Base-by-base conservation (phyloP, 1,140 invertebrate genomes). In the Polypedilum pembai region DNA sequence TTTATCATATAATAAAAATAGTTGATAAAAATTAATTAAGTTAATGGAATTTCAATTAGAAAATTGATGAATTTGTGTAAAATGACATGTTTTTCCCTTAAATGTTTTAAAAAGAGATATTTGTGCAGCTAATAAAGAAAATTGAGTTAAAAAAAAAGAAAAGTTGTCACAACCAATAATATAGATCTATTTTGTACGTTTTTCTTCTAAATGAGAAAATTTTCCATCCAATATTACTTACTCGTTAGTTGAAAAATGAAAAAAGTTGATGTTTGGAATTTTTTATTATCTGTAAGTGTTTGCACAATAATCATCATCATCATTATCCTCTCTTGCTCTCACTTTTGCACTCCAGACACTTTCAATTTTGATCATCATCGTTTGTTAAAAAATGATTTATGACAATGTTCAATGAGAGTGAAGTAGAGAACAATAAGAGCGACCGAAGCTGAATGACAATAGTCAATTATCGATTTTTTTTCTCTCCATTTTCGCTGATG, bases 401-500 rank as follows among this genome's bases (percentile, higher is more conserved):
- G 45, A 56, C 12, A 56, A 56, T 56, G n/a, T 15, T 56, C 45
- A 56, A 56, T 56, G n/a, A n/a, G 45, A 56, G 15, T 7, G 10
- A 41, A 45, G 15, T 8, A 45, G 12, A 56, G 12, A 56, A 15
- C 45, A 56, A 56, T n/a, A 56, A 56, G 12, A 56, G 1, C 41
- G 41, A 45, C 8, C 41, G 8, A n/a, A 12, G n/a, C 45, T 56
- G 12, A 56, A 56, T 56, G 45, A 56, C 45, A 56, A 56, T 56
- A n/a, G 45, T 56, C 45, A 56, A 56, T 56, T 56, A 56, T 56
- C 45, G 45, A 56, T 56, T 56, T 56, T 56, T 45, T 56, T 56
- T 56, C n/a, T 12, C 12, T 56, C 15, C 45, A 56, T 56, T 45
- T 45, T n/a, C 45, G 45, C 24, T 33, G 24, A 33, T 33, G 24